Base-by-base conservation (phyloP, 2,888 invertebrate genomes). In the Callinectes sapidus region DNA sequence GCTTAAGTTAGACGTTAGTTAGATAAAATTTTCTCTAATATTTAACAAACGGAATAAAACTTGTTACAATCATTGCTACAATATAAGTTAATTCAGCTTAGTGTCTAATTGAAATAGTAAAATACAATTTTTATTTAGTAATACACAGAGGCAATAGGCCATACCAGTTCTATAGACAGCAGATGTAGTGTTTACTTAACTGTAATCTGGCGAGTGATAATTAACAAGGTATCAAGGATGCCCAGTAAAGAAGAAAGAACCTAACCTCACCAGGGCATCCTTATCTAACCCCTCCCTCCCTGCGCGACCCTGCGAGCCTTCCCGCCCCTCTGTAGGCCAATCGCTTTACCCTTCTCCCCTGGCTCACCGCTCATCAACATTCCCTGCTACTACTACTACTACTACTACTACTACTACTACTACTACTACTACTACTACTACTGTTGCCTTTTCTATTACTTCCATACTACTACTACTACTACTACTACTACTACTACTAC, bases 391-490 rank as follows among this genome's bases (percentile, higher is more conserved):
- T 81, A 35, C 13, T 81, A 81, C 35, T 81, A 81, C 81, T 81
- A 81, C 32, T 81, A 81, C 81, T 81, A 81, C 32, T 81, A 71
- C 71, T 71, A 71, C 71, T 71, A 71, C 71, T 71, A 28, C 71
- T 71, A 28, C 71, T 28, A 71, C 71, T 71, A 0, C 23, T 61
- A 18, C 61, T 61, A 18, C 61, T 61, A 5, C 61, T 61, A 5
- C 61, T 61, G 18, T 18, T n/a, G n/a, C n/a, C n/a, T n/a, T n/a
- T n/a, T n/a, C n/a, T n/a, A n/a, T n/a, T n/a, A n/a, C n/a, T n/a
- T n/a, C n/a, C n/a, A n/a, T 81, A 35, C 35, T 81, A 81, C 81
- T n/a, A 14, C 23, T 71, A 71, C 71, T 5, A 77, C 77, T 77
- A 77, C 28, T 77, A 32, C 32, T 32, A 77, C 28, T 77, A 32